phyloP scores from a whole-genome alignment of 2,888 invertebrate genomes.

The Drosophila tanythrix region DNA sequence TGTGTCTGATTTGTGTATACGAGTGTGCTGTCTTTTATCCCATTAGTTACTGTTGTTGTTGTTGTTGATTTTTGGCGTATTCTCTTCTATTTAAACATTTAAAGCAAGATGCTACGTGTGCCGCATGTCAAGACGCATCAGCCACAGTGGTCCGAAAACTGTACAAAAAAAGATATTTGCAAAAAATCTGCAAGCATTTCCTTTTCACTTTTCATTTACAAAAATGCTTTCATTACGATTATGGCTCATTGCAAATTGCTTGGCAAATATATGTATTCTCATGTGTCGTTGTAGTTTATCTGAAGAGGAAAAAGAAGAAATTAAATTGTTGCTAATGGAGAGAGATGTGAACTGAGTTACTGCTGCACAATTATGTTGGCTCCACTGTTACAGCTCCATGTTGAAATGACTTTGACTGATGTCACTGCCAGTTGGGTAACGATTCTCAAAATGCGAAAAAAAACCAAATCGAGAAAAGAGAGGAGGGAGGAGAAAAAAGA shows the following conservation, averaged over 20 bases:
- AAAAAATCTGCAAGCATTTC: neutral
- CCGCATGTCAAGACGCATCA: slow-evolving; percentile 50
- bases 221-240: neutral
- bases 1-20: slow-evolving; percentile 34
- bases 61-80: slow-evolving; percentile 67
- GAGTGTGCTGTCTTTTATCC: slow-evolving; percentile 29
- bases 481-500: neutral
- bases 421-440: slow-evolving; percentile 26
- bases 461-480: neutral
- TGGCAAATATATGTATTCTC: neutral
- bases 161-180: neutral
- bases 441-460: slow-evolving; percentile 4
- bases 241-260: neutral
- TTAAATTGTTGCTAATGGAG: neutral
- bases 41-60: slow-evolving; percentile 31
- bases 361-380: neutral
- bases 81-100: slow-evolving; percentile 74
- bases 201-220: neutral
- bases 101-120: slow-evolving; percentile 71
- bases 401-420: slow-evolving; percentile 46
- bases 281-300: neutral
- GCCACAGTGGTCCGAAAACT: slow-evolving; percentile 24
- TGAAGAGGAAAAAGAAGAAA: neutral
- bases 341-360: neutral
- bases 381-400: slow-evolving; percentile 18